Conservation (phyloP, 2,797 vertebrate species). For the Mus caroli region DNA sequence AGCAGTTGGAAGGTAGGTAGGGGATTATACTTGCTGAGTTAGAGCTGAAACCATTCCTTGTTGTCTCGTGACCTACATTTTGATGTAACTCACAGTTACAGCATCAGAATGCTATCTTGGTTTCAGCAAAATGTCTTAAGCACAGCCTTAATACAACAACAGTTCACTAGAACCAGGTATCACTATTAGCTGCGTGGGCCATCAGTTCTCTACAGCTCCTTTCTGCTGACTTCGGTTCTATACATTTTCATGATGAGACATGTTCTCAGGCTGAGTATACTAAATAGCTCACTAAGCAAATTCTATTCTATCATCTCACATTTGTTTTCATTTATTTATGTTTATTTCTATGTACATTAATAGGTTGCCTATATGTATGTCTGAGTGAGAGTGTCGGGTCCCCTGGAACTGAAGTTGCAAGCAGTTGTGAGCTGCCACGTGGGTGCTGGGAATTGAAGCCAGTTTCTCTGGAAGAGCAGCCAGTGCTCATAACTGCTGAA, state of each 20-base stretch:
- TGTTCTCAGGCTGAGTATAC: not conserved
- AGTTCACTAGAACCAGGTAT: not conserved
- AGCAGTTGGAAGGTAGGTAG: not conserved
- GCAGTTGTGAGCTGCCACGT: not conserved
- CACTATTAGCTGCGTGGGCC: not conserved
- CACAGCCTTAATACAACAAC: not conserved
- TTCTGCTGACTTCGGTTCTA: not conserved
- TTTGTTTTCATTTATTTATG: not conserved
- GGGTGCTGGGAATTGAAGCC: not conserved
- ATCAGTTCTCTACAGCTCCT: not conserved
- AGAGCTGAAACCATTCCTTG: constrained; percentile 26
- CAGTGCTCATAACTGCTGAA: not conserved
- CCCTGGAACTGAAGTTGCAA: not conserved
- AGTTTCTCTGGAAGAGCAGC: not conserved
- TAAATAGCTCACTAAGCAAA: not conserved
- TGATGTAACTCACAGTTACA: not conserved
- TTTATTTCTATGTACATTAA: not conserved
- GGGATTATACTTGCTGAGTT: not conserved
- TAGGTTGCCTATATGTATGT: not conserved
- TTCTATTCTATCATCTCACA: not conserved
- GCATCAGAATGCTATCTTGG: not conserved
- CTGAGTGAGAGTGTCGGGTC: not conserved
- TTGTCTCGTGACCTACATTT: not conserved
- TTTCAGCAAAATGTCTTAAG: not conserved
- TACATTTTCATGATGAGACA: not conserved